Percentiles rank a stretch among this genome's conserved stretches.
Evolutionary conservation across 2,113 vertebrate genomes (phyloP).

Genomic region (Dicentrarchus labrax): DNA sequence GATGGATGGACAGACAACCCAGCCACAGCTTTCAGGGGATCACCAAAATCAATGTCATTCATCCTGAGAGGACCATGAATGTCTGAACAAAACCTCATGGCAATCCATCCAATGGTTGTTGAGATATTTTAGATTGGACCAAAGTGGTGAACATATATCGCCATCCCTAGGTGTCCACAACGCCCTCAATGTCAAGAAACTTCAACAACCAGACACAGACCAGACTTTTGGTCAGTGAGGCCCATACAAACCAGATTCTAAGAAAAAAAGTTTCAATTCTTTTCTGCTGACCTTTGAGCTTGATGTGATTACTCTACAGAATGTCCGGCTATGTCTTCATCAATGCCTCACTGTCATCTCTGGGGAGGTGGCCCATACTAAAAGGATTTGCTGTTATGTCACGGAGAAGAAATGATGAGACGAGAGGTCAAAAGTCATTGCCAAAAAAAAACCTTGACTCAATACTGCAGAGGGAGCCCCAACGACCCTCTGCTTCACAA

Average conservation of each 20-base stretch:
- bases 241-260: background rate
- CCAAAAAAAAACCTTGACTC: constrained; percentile 42
- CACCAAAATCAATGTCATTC: too few relatives aligned
- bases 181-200: background rate
- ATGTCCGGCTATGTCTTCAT: background rate
- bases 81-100: background rate
- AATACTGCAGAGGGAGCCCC: constrained; percentile 1
- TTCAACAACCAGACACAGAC: background rate
- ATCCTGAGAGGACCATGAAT: background rate
- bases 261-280: background rate
- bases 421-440: constrained; percentile 17
- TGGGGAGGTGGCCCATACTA: background rate
- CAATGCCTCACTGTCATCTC: background rate
- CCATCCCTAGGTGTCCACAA: background rate
- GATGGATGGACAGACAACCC: too few relatives aligned
- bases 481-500: background rate
- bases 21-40: too few relatives aligned
- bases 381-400: constrained; percentile 30
- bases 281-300: background rate
- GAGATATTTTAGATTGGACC: background rate
- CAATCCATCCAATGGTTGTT: too few relatives aligned
- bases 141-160: too few relatives aligned
- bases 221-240: background rate
- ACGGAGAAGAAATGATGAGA: constrained; percentile 12
- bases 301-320: background rate